Evolutionary conservation across 2,113 vertebrate species (phyloP), one percentile per base, ranked within the genome.

Genomic region (Siphamia tubifer): DNA sequence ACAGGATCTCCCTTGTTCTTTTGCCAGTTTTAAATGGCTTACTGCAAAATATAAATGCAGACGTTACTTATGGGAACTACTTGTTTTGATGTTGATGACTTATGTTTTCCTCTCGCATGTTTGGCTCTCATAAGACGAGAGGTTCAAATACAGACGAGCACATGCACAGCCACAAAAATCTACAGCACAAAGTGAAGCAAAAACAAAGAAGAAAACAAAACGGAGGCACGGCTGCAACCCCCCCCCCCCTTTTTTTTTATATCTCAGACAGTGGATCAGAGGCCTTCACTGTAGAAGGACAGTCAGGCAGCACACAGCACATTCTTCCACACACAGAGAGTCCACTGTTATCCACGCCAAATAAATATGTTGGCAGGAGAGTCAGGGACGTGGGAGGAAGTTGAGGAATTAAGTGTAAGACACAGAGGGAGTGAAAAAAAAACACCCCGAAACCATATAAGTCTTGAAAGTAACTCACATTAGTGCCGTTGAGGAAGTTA

Each of bases 401-500:
- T 35, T 34, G 21, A 57, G 57, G 48, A 74, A 68, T 39, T 53
- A 9, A 32, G 52, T 42, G 17, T 24, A 67, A 56, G 47, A 61
- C 28, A 51, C 4, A 38, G 40, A 48, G 15, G 17, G 17, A 67
- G 51, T 40, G 34, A 39, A 38, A 56, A 63, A 15, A 2, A 42
- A 17, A 20, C 48, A 20, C 12, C 25, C 45, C 43, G 12, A 13
- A 28, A 13, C 28, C 39, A 31, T 11, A 32, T 13, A 31, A 11
- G 19, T 21, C 15, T 43, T 54, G 32, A 57, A 19, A 24, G 30
- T 67, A 53, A 87, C 97, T 98, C 91, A 98, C 97, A 15, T 95
- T 98, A 48, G 96, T 95, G 90, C 95, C 95, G 13, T 99, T 99
- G 73, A 99, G 94, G 89, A 98, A 99, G 91, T 99, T 99, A 74